These are phyloP conservation scores for Meloidogyne exigua DNA, from an alignment of 1,140 invertebrate species.

Conservation along the genomic window DNA sequence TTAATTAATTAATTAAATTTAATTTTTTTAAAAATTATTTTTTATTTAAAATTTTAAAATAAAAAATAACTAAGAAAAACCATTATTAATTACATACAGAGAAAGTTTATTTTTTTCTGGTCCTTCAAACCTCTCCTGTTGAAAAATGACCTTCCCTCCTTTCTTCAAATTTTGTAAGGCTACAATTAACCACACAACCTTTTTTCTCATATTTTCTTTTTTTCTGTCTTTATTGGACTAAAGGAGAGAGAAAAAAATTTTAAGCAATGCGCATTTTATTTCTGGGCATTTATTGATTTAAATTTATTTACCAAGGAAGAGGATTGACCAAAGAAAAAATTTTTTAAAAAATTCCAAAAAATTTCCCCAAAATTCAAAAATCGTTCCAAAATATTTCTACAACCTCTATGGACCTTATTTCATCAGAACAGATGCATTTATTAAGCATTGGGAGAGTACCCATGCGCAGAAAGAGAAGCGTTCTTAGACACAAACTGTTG, in stretches of 20 bases:
- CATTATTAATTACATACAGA: too few species aligned
- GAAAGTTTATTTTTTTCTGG: too few species aligned
- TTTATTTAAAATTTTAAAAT: too few species aligned
- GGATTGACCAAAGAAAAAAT: too few species aligned
- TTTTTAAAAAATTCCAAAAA: neutral
- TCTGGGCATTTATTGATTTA: conserved; percentile 1
- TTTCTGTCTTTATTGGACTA: neutral
- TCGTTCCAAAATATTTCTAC: neutral
- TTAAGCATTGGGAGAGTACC: conserved; percentile 20
- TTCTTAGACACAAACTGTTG: conserved; percentile 1
- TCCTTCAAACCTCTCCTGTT: too few species aligned
- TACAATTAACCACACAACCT: too few species aligned
- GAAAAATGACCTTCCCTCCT: too few species aligned
- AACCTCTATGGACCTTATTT: neutral
- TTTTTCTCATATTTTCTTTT: neutral
- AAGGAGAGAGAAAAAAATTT: too few species aligned
- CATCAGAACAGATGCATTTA: conserved; percentile 13
- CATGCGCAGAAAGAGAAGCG: neutral
- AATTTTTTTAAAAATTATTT: too few species aligned
- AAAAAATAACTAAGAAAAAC: too few species aligned
- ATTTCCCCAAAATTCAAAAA: neutral
- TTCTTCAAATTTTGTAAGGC: too few species aligned
- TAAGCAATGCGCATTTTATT: neutral
- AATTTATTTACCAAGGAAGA: neutral
- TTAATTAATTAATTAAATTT: too few species aligned